These are phyloP conservation scores for Alviniconcha marisindica DNA, from an alignment of 1,140 invertebrate species.

Conservation along the genomic window DNA sequence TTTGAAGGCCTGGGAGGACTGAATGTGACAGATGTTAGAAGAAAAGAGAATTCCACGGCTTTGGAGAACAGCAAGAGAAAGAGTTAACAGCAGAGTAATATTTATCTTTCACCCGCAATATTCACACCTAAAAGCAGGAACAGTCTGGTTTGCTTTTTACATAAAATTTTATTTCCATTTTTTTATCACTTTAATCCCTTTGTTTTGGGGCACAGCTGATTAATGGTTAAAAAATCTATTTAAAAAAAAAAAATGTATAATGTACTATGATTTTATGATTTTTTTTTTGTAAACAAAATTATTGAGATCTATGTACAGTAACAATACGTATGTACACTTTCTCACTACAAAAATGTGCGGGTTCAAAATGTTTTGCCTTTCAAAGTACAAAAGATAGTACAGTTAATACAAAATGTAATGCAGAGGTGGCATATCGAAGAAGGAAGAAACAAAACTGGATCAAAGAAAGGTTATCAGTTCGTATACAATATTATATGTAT, in stretches of 20 bases:
- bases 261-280: constrained; percentile 24
- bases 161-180: constrained; percentile 40
- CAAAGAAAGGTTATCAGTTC: too few species aligned
- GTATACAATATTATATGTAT: too few species aligned
- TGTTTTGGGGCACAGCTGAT: constrained; percentile 38
- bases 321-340: constrained; percentile 35
- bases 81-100: too few species aligned
- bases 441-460: background rate
- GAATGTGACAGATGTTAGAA: too few species aligned
- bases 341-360: background rate
- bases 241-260: constrained; percentile 33
- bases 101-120: too few species aligned
- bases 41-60: too few species aligned
- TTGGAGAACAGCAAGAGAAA: too few species aligned
- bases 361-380: background rate
- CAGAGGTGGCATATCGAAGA: background rate
- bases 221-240: constrained; percentile 40
- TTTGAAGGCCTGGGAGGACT: too few species aligned
- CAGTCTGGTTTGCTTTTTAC: constrained; percentile 42
- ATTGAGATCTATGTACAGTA: constrained; percentile 41
- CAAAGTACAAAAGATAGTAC: background rate
- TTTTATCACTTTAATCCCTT: constrained; percentile 42
- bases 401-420: background rate
- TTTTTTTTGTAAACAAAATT: constrained; percentile 19
- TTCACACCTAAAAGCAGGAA: too few species aligned